A percentile compares a stretch with the other conserved stretches of the same genome.
These are phyloP conservation scores for Eciton burchellii DNA, from an alignment of 1,140 invertebrate species.

Conservation along the genomic window DNA sequence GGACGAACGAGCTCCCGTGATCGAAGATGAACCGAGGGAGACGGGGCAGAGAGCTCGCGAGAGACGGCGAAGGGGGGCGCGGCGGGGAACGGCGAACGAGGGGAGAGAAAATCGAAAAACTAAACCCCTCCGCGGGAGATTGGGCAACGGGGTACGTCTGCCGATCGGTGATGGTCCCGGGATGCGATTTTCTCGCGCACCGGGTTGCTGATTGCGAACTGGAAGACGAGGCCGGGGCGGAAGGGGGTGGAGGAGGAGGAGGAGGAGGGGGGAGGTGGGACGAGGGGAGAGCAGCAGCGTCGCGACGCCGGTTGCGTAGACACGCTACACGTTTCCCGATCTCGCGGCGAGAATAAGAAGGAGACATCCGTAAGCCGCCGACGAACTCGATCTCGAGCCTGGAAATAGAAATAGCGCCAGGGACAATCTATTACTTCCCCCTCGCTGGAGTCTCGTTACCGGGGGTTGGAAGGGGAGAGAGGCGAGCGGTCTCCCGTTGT, in stretches of 20 bases:
- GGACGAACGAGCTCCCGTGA: slow-evolving; percentile 55
- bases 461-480: not conserved
- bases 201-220: slow-evolving; percentile 66
- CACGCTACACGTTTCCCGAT: slow-evolving; percentile 33
- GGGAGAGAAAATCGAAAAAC: slow-evolving; percentile 66
- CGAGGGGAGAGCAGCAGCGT: slow-evolving; percentile 35
- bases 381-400: slow-evolving; percentile 33
- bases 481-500: slow-evolving; percentile 39
- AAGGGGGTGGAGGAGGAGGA: too few species aligned
- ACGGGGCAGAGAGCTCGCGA: not conserved
- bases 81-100: not conserved
- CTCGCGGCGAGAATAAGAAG: slow-evolving; percentile 30
- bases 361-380: slow-evolving; percentile 34
- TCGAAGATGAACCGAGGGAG: slow-evolving; percentile 57
- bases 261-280: too few species aligned
- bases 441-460: slow-evolving; percentile 44
- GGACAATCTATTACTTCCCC: slow-evolving; percentile 52
- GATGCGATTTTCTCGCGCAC: slow-evolving; percentile 72
- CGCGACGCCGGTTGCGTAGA: slow-evolving; percentile 31
- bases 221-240: too few species aligned
- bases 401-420: slow-evolving; percentile 46
- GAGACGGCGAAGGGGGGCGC: slow-evolving; percentile 8
- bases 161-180: slow-evolving; percentile 65
- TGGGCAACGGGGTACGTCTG: slow-evolving; percentile 64
- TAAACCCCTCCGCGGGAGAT: slow-evolving; percentile 63